Evolutionary conservation across 64 coral and sea anemone species (phyloP).

Genomic region (Porites lutea): DNA sequence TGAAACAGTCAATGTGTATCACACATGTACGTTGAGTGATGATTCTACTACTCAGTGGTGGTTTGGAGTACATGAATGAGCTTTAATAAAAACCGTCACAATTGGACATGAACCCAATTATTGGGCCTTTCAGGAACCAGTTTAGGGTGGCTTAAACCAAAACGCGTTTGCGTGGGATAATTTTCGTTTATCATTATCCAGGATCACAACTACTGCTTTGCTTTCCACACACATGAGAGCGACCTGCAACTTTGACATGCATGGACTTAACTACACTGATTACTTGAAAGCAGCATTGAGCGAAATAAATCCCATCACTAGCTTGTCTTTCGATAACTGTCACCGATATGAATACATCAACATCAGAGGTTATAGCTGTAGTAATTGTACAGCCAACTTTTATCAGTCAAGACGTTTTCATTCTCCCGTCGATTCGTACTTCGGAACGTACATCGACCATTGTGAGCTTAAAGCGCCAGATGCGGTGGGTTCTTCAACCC

Average conservation of each 20-base stretch:
- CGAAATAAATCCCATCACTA: no score
- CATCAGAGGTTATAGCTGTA: no score
- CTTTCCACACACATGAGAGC: no score
- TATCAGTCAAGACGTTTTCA: neutral
- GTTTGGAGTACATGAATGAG: neutral
- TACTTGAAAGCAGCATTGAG: no score
- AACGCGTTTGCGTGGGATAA: slow-evolving; percentile 51
- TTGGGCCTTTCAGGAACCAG: no score
- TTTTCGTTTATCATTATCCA: slow-evolving; percentile 45
- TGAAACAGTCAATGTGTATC: neutral
- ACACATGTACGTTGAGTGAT: slow-evolving; percentile 37
- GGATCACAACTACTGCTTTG: slow-evolving; percentile 15
- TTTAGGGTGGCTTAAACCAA: neutral
- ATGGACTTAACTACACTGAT: slow-evolving; percentile 59
- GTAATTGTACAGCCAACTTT: slow-evolving; percentile 25
- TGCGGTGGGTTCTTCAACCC: neutral
- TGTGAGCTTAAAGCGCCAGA: slow-evolving; percentile 51
- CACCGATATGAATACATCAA: no score
- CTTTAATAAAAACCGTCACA: no score
- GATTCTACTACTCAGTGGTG: slow-evolving; percentile 73
- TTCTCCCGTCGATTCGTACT: slow-evolving; percentile 47
- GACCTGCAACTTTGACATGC: slow-evolving; percentile 9
- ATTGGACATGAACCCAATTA: no score
- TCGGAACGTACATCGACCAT: neutral
- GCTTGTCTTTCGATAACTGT: no score